Conservation (phyloP, 2,113 vertebrate species). For the Vulpes lagopus region DNA sequence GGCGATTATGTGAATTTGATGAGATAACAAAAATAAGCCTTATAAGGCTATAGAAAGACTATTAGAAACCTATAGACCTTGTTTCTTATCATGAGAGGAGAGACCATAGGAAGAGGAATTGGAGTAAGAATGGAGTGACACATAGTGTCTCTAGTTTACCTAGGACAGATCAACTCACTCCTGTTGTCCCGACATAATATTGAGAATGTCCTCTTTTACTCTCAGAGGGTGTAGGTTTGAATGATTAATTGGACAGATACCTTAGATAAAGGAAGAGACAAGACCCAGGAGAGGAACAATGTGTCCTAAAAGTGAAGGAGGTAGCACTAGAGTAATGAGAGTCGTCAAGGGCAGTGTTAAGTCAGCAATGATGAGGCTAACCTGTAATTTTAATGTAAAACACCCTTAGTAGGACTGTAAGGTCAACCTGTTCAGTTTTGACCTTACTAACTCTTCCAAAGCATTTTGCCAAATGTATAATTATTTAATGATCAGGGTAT, state of each 20-base stretch:
- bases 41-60: background rate
- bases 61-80: background rate
- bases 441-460: background rate
- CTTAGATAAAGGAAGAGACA: background rate
- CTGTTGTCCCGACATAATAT: background rate
- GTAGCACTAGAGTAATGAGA: background rate
- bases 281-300: background rate
- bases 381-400: background rate
- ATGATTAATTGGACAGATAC: background rate
- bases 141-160: background rate
- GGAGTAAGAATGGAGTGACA: background rate
- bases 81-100: background rate
- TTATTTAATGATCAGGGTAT: constrained; percentile 4
- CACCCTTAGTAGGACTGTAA: background rate
- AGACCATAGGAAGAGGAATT: background rate
- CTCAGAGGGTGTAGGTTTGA: background rate
- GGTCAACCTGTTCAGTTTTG: background rate
- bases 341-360: background rate
- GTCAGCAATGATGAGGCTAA: background rate
- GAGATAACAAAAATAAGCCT: background rate
- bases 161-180: background rate
- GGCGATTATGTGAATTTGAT: background rate
- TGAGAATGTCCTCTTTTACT: background rate
- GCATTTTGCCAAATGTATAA: background rate
- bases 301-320: background rate